Conservation (phyloP, 2,888 invertebrate species). For the Rhyacophila evoluta region DNA sequence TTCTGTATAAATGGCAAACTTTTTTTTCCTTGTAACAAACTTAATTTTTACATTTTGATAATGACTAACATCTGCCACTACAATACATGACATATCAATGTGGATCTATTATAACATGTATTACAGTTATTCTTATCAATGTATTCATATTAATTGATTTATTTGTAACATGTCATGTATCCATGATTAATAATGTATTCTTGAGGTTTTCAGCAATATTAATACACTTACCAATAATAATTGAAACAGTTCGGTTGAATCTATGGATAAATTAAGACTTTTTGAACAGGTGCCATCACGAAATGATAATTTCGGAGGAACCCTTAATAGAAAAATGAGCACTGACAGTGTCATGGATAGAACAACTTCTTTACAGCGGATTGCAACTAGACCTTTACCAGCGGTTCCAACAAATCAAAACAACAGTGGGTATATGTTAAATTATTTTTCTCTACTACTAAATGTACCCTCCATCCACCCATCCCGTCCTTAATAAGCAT, state of each 20-base stretch:
- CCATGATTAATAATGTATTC: background rate
- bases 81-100: no score
- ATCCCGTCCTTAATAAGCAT: no score
- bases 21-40: no score
- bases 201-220: background rate
- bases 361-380: slow-evolving; percentile 50
- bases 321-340: slow-evolving; percentile 48
- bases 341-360: slow-evolving; percentile 43
- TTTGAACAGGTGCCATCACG: slow-evolving; percentile 52
- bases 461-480: no score
- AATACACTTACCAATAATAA: background rate
- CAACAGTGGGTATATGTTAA: slow-evolving; percentile 36
- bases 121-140: no score
- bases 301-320: slow-evolving; percentile 52
- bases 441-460: no score
- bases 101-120: no score
- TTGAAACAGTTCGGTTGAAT: background rate
- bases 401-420: slow-evolving; percentile 52
- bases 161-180: background rate
- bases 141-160: no score
- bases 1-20: background rate
- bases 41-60: no score
- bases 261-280: slow-evolving; percentile 36
- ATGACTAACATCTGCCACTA: no score
- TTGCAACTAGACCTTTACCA: slow-evolving; percentile 53